phyloP scores from a whole-genome alignment of 2,113 vertebrate species.

The Microtus pennsylvanicus region DNA sequence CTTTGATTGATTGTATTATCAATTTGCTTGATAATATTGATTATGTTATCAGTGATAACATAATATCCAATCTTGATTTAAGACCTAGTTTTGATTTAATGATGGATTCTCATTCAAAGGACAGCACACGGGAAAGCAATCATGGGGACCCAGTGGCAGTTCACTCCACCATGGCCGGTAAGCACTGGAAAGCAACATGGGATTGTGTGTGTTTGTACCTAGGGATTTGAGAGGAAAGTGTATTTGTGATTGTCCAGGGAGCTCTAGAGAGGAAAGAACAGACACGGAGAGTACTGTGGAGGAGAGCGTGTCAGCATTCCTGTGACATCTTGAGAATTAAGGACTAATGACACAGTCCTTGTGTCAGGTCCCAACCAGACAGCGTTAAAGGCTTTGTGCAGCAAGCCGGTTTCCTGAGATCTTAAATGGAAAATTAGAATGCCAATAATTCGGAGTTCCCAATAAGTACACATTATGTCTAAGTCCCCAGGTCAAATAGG shows the following conservation, averaged over 20 bases:
- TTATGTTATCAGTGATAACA: neutral
- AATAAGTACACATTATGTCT: neutral
- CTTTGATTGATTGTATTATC: neutral
- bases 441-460: no score
- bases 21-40: neutral
- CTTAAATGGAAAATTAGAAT: neutral
- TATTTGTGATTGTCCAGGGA: no score
- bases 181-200: neutral
- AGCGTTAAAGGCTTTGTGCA: neutral
- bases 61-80: neutral
- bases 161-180: neutral
- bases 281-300: no score
- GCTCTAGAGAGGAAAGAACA: no score
- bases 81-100: neutral
- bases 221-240: neutral
- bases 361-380: neutral
- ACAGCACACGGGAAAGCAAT: neutral
- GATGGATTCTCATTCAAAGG: conserved; percentile 50
- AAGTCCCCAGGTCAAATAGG: neutral
- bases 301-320: no score
- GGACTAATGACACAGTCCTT: neutral
- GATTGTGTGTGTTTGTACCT: neutral
- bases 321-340: no score
- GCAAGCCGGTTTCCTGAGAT: neutral
- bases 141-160: neutral